A percentile compares a stretch with the other conserved stretches of the same genome.
phyloP scores from a whole-genome alignment of 2,113 vertebrate genomes.

The Brachyhypopomus occidentalis region DNA sequence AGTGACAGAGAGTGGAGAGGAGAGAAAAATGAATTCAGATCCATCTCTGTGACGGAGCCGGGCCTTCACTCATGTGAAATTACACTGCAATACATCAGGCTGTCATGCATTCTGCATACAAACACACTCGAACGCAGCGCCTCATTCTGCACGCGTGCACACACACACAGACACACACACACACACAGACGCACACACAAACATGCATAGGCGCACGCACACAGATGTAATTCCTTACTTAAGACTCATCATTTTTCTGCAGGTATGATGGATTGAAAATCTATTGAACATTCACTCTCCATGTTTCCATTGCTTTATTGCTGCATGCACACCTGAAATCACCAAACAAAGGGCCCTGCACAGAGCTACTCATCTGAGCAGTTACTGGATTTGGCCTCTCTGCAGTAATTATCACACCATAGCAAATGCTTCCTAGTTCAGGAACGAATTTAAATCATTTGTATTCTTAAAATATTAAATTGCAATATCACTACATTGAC shows the following conservation, averaged over 20 bases:
- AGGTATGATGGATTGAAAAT: slow-evolving; percentile 36
- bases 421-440: too few species aligned
- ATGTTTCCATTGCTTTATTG: neutral
- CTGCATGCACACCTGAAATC: neutral
- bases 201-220: neutral
- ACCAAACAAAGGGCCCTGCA: too few species aligned
- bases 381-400: too few species aligned
- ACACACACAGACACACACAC: neutral
- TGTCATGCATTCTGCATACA: slow-evolving; percentile 50
- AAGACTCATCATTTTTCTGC: slow-evolving; percentile 18
- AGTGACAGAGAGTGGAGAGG: slow-evolving; percentile 38
- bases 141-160: neutral
- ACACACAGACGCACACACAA: slow-evolving; percentile 4
- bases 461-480: neutral
- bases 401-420: too few species aligned
- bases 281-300: slow-evolving; percentile 9
- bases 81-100: slow-evolving; percentile 35
- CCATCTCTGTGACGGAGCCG: slow-evolving; percentile 49
- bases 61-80: slow-evolving; percentile 51
- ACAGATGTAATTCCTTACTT: slow-evolving; percentile 19
- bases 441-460: too few species aligned
- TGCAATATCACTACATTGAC: neutral
- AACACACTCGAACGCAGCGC: slow-evolving; percentile 13
- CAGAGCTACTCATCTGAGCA: too few species aligned
- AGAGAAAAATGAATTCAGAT: slow-evolving; percentile 48